Percentiles rank a stretch among this genome's conserved stretches.
Conservation (phyloP, 2,888 invertebrate genomes). For the Biston betularia region DNA sequence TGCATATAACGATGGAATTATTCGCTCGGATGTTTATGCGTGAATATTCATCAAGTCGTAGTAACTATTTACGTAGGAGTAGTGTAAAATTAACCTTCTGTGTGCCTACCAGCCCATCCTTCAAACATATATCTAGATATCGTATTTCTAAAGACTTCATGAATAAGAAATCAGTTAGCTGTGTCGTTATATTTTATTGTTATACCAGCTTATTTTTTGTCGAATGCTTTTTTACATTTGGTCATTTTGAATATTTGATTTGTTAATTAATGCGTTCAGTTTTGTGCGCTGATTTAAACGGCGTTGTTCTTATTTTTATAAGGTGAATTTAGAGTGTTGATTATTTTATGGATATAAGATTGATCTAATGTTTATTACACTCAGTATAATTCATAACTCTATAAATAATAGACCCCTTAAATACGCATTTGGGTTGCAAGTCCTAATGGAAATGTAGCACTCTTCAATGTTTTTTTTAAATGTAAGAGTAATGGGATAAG, state of each 20-base stretch:
- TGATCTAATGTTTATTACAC: no score
- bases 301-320: background rate
- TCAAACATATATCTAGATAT: constrained; percentile 25
- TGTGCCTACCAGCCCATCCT: constrained; percentile 32
- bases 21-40: constrained; percentile 3
- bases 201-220: constrained; percentile 30
- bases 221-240: constrained; percentile 26
- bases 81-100: constrained; percentile 42
- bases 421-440: no score
- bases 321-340: no score
- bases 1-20: constrained; percentile 7
- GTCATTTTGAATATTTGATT: constrained; percentile 45
- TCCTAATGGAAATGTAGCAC: no score
- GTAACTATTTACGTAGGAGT: constrained; percentile 44
- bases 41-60: constrained; percentile 33
- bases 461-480: no score
- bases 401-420: no score
- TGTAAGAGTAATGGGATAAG: no score
- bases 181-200: constrained; percentile 49
- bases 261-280: constrained; percentile 40
- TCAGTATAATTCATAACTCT: no score
- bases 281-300: constrained; percentile 13
- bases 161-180: constrained; percentile 48
- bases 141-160: constrained; percentile 49
- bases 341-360: no score